phyloP scores from a whole-genome alignment of 2,113 vertebrate genomes.

The Ivindomyrus marchei region DNA sequence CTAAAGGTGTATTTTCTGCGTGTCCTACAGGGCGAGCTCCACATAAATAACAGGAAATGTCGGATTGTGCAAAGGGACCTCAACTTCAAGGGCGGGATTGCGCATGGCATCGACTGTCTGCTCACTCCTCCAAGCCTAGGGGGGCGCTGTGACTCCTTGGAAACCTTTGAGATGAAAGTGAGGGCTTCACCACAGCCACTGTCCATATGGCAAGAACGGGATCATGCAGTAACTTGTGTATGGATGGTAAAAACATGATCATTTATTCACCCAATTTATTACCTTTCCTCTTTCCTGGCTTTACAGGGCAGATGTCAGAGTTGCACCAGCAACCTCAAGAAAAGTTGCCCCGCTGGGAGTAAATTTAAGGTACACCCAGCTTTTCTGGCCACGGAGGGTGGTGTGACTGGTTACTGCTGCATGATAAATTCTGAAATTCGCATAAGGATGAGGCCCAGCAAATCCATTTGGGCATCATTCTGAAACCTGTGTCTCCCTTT shows the following conservation, averaged over 20 bases:
- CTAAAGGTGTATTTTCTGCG: not conserved
- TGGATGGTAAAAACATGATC: not conserved
- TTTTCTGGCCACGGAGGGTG: not conserved
- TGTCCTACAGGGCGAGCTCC: slow-evolving; percentile 70
- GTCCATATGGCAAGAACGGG: not conserved
- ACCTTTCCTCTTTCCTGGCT: slow-evolving; percentile 26
- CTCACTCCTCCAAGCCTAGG: slow-evolving; percentile 76
- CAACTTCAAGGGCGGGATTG: slow-evolving; percentile 67
- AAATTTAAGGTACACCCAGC: slow-evolving; percentile 66
- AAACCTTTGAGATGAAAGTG: slow-evolving; percentile 58
- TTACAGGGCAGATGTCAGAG: slow-evolving; percentile 65
- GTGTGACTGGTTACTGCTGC: not conserved
- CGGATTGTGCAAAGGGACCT: slow-evolving; percentile 73
- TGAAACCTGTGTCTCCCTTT: not conserved
- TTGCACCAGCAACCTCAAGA: slow-evolving; percentile 44
- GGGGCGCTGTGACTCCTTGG: slow-evolving; percentile 74
- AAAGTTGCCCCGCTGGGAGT: slow-evolving; percentile 61
- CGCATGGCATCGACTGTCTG: slow-evolving; percentile 84
- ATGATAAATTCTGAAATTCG: not conserved
- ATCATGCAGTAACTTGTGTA: not conserved
- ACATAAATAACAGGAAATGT: slow-evolving; percentile 68
- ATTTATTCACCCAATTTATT: not conserved
- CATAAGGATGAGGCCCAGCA: not conserved
- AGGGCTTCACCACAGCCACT: slow-evolving; percentile 16
- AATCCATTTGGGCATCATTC: not conserved